A percentile compares a stretch with the other conserved stretches of the same genome.
phyloP scores from a whole-genome alignment of 2,888 invertebrate species.

The Drosophila helvetica region DNA sequence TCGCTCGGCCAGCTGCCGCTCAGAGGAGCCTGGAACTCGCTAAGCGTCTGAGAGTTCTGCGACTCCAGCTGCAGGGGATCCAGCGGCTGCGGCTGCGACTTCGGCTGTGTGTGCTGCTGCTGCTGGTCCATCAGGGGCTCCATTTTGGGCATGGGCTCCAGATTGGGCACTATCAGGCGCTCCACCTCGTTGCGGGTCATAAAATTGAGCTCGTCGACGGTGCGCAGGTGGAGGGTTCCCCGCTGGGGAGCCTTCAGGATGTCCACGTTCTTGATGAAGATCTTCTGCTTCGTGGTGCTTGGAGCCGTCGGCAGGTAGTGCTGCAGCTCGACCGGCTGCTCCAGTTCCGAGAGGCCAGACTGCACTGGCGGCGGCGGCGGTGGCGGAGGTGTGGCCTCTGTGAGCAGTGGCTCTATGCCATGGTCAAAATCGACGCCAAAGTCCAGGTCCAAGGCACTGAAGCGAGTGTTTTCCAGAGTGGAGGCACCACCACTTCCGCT shows the following conservation, averaged over 20 bases:
- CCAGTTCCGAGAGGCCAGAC: not conserved
- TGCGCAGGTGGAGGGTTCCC: conserved; percentile 82
- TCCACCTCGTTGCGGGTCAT: conserved; percentile 83
- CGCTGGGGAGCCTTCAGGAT: conserved; percentile 80
- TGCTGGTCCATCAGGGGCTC: conserved; percentile 42
- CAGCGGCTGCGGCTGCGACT: conserved; percentile 1
- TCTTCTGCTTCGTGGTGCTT: conserved; percentile 68
- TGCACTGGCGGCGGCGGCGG: not conserved
- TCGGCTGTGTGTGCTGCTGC: conserved; percentile 1
- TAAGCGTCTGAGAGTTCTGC: conserved; percentile 10
- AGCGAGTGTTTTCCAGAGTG: conserved; percentile 51
- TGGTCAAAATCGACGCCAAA: conserved; percentile 63
- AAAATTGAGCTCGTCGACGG: conserved; percentile 83
- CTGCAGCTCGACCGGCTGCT: conserved; percentile 40
- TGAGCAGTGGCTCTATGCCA: conserved; percentile 44
- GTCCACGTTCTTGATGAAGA: conserved; percentile 82
- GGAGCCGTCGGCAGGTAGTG: conserved; percentile 45
- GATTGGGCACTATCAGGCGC: conserved; percentile 81
- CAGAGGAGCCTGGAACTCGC: conserved; percentile 38
- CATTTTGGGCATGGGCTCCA: conserved; percentile 61
- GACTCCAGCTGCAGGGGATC: conserved; percentile 9
- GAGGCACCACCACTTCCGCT: conserved; percentile 28
- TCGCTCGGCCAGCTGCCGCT: conserved; percentile 59
- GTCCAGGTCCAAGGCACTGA: conserved; percentile 65
- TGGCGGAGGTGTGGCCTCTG: conserved; percentile 62